Percentiles rank a stretch among this genome's conserved stretches.
phyloP scores from a whole-genome alignment of 2,113 vertebrate genomes.

The Chaenocephalus aceratus region DNA sequence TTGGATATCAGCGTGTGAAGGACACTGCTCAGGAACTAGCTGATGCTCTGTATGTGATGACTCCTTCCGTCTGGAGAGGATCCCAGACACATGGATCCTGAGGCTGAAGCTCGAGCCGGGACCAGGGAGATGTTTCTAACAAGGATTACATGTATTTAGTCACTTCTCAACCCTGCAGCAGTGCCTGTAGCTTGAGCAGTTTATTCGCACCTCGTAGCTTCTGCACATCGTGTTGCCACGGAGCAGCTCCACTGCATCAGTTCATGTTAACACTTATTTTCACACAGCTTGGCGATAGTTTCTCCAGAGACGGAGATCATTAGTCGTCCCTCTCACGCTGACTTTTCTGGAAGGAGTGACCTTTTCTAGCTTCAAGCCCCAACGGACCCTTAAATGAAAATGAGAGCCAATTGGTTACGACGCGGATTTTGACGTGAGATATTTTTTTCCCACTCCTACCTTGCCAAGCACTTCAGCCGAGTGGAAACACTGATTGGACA shows the following conservation, averaged over 20 bases:
- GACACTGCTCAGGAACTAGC: too few species aligned
- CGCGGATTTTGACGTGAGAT: conserved; percentile 37
- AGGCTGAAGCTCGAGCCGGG: too few species aligned
- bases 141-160: too few species aligned
- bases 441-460: conserved; percentile 16
- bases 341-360: conserved; percentile 45
- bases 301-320: conserved; percentile 9
- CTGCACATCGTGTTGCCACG: background rate
- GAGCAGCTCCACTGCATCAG: conserved; percentile 14
- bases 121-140: too few species aligned
- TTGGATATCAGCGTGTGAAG: too few species aligned
- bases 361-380: conserved; percentile 47
- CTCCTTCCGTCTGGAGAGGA: too few species aligned
- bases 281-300: background rate
- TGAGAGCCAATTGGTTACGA: conserved; percentile 34
- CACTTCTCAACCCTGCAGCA: too few species aligned
- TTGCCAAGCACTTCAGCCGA: conserved; percentile 31
- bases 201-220: background rate
- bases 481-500: conserved; percentile 50
- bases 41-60: too few species aligned
- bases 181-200: too few species aligned
- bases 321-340: conserved; percentile 5
- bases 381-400: conserved; percentile 59
- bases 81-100: too few species aligned
- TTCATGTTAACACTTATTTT: conserved; percentile 16